Base-by-base conservation (phyloP, 2,113 vertebrate species). In the Chlamydotis undulata region DNA sequence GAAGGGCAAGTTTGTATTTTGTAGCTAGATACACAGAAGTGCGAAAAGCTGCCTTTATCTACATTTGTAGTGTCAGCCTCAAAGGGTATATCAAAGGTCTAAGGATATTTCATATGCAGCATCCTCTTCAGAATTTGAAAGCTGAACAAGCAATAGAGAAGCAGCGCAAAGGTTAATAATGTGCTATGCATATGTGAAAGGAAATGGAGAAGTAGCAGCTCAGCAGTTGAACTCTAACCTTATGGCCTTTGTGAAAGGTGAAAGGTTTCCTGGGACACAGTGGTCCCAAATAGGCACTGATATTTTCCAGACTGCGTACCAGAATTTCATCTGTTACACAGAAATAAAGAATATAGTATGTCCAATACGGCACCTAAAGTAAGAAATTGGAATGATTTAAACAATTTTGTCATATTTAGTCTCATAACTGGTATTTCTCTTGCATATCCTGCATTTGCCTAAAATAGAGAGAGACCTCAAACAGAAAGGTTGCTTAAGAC, bases 1-100 rank as follows among this genome's bases (percentile, higher is more conserved):
- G 89, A 95, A 97, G 79, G 71, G 45, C 35, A 61, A 41, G 50
- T 82, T 83, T 84, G 69, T 93, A 43, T 94, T 94, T 89, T 89
- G 74, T 43, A 65, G 59, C 39, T 90, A 52, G 63, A 89, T 23
- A 74, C 10, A 79, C 43, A 85, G 49, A 92, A 90, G 8, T 53
- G 25, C 13, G 12, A 94, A 92, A 83, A 73, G 8, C 4, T 7
- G 9, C 43, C 29, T 81, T 92, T 74, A 71, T 69, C 43, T 93
- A 1, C 71, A 47, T 89, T 80, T 87, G 59, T 92, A 59, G 65
- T 78, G 65, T 76, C 73, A 94, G 13, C 35, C 37, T 81, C 63
- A 41, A 92, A 82, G 31, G 37, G 8, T 86, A 9, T 79, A 87
- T 59, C 39, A 91, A 37, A 90, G 24, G 68, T 91, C 75, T 68